Evolutionary conservation across 2,113 vertebrate genomes (phyloP), one percentile per base, ranked within the genome.

Genomic region (Sinocyclocheilus maitianheensis): DNA sequence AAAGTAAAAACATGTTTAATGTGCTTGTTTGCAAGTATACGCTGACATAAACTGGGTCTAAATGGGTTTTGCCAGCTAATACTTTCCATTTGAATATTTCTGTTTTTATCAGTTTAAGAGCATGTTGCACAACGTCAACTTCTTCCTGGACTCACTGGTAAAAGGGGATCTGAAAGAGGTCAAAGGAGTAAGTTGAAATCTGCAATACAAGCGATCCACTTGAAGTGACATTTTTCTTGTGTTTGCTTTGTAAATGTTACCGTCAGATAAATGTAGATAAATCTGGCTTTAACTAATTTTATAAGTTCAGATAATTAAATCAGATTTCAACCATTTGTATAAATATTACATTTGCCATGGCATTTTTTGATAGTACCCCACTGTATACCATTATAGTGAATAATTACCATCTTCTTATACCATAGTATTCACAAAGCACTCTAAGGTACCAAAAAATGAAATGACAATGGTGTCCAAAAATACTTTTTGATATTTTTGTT

Each of bases 131-230:
- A 95, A 95, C 84, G 90, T 95, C 81, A 91, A 93, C 89, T 94
- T 94, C 90, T 92, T 93, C 82, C 87, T 95, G 87, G 93, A 94
- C 71, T 93, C 94, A 0, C 84, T 95, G 75, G 90, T 95, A 43
- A 95, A 95, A 89, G 93, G 94, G 40, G 92, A 95, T 89, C 88
- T 95, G 85, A 94, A 93, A 82, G 93, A 94, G 63, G 92, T 94
- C 24, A 94, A 94, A 93, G 94, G 93, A 89, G 94, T 95, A 89
- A 94, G 94, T 90, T 67, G 13, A 76, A 79, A 40, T 53, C 71
- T 58, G 20, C 37, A 65, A 46, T 24, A 72, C 14, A 69, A 24
- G 14, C 13, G 22, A 62, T 65, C 12, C 5, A 26, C 40, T 20
- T 77, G 51, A 53, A 53, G 51, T 53, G 51, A 53, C 1, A 16